Percentiles rank a stretch among this genome's conserved stretches.
phyloP scores from a whole-genome alignment of 2,888 invertebrate genomes.

The Pasiphila rectangulata region DNA sequence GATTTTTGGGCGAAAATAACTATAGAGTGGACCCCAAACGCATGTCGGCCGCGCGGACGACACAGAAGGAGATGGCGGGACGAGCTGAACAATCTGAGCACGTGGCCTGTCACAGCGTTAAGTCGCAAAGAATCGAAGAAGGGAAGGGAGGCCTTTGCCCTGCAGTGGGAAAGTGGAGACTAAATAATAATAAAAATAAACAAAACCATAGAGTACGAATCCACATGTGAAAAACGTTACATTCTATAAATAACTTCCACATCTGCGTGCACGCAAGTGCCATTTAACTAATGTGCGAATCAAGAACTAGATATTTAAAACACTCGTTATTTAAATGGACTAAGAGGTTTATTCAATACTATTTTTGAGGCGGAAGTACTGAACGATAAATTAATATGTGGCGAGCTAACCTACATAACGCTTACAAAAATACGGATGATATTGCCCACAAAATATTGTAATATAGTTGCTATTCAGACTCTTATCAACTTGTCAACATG shows the following conservation, averaged over 20 bases:
- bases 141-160: too few species aligned
- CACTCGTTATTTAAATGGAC: constrained; percentile 23
- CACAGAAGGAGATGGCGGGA: too few species aligned
- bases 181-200: constrained; percentile 8
- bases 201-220: constrained; percentile 9
- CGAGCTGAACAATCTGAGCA: too few species aligned
- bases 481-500: constrained; percentile 23
- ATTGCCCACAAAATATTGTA: not conserved
- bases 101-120: too few species aligned
- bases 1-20: too few species aligned
- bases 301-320: constrained; percentile 33
- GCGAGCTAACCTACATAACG: not conserved
- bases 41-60: too few species aligned
- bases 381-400: constrained; percentile 21
- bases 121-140: too few species aligned
- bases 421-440: not conserved
- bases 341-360: constrained; percentile 10
- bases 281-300: constrained; percentile 26
- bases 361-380: constrained; percentile 29
- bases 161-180: too few species aligned
- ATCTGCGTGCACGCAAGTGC: constrained; percentile 21
- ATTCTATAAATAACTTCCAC: constrained; percentile 15
- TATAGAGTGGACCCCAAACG: too few species aligned
- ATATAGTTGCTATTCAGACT: not conserved
- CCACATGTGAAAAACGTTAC: constrained; percentile 23